Evolutionary conservation across 2,113 vertebrate genomes (phyloP).

Genomic region (Ceratotherium simum): DNA sequence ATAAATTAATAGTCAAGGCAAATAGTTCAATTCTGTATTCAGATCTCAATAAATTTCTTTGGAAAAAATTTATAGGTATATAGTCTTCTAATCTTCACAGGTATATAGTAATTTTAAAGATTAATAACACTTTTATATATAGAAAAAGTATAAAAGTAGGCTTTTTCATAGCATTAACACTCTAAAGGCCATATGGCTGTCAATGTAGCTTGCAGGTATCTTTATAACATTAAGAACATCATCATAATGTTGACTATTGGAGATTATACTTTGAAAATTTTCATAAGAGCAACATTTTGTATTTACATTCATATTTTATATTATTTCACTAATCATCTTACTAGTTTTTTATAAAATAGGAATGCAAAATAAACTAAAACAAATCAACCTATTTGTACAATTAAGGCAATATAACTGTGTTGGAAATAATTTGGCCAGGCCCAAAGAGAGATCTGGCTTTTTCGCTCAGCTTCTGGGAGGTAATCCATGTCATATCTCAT

Average conservation of each 20-base stretch:
- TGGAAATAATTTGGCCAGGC: background rate
- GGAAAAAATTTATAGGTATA: background rate
- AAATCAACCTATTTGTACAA: background rate
- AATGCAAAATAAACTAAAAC: background rate
- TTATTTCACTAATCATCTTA: background rate
- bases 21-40: background rate
- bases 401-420: background rate
- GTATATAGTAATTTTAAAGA: background rate
- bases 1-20: conserved; percentile 43
- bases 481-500: background rate
- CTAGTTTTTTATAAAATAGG: background rate
- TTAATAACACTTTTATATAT: background rate
- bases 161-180: background rate
- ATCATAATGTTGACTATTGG: background rate
- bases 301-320: background rate
- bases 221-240: background rate
- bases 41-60: background rate
- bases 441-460: background rate
- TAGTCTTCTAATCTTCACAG: background rate
- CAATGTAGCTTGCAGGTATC: background rate
- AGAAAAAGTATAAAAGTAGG: background rate
- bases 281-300: background rate
- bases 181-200: background rate
- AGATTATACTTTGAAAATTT: background rate
- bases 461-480: background rate